A percentile compares a stretch with the other conserved stretches of the same genome.
phyloP scores from a whole-genome alignment of 2,888 invertebrate species.

The Hyles lineata region DNA sequence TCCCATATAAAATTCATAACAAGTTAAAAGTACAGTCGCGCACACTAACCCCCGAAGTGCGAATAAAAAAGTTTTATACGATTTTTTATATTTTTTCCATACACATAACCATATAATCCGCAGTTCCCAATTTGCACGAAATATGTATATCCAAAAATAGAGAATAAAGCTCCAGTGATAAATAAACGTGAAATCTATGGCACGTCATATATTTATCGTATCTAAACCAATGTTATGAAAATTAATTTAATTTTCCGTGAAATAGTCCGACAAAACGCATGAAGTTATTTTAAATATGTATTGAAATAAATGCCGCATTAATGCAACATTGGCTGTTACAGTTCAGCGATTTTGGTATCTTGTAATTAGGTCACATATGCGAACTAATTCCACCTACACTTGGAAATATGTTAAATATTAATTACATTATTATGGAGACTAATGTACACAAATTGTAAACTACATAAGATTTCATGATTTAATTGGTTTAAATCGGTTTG shows the following conservation, averaged over 20 bases:
- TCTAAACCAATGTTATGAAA: too few relatives aligned
- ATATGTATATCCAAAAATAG: too few relatives aligned
- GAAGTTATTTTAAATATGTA: not conserved
- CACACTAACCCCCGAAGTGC: not conserved
- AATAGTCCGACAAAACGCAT: too few relatives aligned
- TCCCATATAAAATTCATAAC: conserved; percentile 35
- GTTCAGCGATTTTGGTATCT: conserved; percentile 28
- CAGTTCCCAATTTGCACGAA: not conserved
- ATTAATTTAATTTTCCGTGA: too few relatives aligned
- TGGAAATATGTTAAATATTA: conserved; percentile 11
- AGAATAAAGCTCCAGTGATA: too few relatives aligned
- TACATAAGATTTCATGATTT: too few relatives aligned
- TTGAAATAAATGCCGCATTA: conserved; percentile 36
- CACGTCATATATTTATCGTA: too few relatives aligned
- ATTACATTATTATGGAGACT: not conserved
- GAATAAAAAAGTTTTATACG: not conserved
- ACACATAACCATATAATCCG: not conserved
- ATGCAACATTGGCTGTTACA: conserved; percentile 32
- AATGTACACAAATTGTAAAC: not conserved
- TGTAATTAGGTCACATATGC: conserved; percentile 37
- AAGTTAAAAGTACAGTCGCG: conserved; percentile 32
- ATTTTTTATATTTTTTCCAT: not conserved
- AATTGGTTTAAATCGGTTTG: too few relatives aligned
- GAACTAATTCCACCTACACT: not conserved
- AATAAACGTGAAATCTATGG: too few relatives aligned